Evolutionary conservation across 2,888 invertebrate species (phyloP).

Genomic region (Agonum fuliginosum): DNA sequence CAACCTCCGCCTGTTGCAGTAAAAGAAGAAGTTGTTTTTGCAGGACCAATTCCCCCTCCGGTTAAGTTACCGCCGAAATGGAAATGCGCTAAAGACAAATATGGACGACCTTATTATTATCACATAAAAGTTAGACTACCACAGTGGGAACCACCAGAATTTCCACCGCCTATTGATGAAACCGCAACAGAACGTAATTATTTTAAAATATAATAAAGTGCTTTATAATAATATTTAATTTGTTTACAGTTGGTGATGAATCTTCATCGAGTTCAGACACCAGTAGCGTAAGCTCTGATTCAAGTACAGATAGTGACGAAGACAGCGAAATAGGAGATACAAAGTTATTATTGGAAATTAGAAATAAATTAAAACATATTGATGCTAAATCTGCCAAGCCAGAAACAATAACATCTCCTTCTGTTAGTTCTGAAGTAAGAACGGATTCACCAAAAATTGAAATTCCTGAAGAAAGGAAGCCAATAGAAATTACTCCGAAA

Average conservation of each 20-base stretch:
- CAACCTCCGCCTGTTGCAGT: slow-evolving; percentile 55
- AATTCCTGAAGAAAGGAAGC: slow-evolving; percentile 63
- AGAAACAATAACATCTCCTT: slow-evolving; percentile 28
- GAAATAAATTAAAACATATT: slow-evolving; percentile 69
- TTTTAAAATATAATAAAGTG: background rate
- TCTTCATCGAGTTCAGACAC: slow-evolving; percentile 70
- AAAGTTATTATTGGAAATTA: slow-evolving; percentile 69
- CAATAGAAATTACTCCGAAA: slow-evolving; percentile 67
- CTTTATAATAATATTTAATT: too few relatives aligned
- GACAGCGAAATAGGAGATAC: slow-evolving; percentile 71
- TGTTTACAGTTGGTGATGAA: slow-evolving; percentile 68
- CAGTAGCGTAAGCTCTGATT: slow-evolving; percentile 72
- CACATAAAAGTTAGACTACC: slow-evolving; percentile 85
- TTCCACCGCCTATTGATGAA: slow-evolving; percentile 71
- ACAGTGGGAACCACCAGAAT: slow-evolving; percentile 85
- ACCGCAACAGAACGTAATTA: slow-evolving; percentile 48
- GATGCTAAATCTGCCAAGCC: slow-evolving; percentile 65
- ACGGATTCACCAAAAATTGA: slow-evolving; percentile 64
- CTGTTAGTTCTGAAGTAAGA: slow-evolving; percentile 65
- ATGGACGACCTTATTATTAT: slow-evolving; percentile 94
- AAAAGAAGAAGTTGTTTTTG: slow-evolving; percentile 69
- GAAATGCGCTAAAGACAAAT: slow-evolving; percentile 88
- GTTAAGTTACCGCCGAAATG: slow-evolving; percentile 88
- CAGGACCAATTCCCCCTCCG: slow-evolving; percentile 73
- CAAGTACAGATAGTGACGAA: slow-evolving; percentile 74